phyloP scores from a whole-genome alignment of 2,113 vertebrate species.

The Ciconia stormi region DNA sequence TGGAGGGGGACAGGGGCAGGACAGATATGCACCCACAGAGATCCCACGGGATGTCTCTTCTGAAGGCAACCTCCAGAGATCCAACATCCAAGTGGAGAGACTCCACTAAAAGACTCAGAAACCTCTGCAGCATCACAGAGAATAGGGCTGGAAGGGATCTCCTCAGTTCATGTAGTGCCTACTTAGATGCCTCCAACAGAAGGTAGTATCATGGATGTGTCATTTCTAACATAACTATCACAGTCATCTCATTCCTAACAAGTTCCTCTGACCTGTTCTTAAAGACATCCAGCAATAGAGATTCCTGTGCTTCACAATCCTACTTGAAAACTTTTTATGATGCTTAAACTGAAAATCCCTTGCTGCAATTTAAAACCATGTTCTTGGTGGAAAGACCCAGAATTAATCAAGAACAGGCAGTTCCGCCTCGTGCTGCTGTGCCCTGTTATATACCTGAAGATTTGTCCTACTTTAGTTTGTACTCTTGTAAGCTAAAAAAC shows the following conservation, averaged over 20 bases:
- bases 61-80: neutral
- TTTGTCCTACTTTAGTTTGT: neutral
- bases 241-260: neutral
- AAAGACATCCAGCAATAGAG: neutral
- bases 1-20: neutral
- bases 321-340: neutral
- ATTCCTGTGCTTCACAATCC: neutral
- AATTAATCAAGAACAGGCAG: neutral
- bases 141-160: neutral
- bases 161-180: neutral
- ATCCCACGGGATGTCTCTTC: neutral
- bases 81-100: neutral
- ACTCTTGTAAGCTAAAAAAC: neutral
- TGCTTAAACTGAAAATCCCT: neutral
- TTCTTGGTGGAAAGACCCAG: neutral
- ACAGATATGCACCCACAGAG: neutral
- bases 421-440: neutral
- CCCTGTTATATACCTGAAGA: neutral
- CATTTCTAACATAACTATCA: neutral
- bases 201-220: neutral
- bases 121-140: neutral
- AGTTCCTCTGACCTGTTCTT: neutral
- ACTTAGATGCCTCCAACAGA: neutral
- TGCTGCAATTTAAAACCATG: neutral
- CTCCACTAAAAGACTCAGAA: neutral